Percentiles rank a stretch among this genome's conserved stretches.
phyloP scores from a whole-genome alignment of 2,113 vertebrate species.

The Apeltes quadracus region DNA sequence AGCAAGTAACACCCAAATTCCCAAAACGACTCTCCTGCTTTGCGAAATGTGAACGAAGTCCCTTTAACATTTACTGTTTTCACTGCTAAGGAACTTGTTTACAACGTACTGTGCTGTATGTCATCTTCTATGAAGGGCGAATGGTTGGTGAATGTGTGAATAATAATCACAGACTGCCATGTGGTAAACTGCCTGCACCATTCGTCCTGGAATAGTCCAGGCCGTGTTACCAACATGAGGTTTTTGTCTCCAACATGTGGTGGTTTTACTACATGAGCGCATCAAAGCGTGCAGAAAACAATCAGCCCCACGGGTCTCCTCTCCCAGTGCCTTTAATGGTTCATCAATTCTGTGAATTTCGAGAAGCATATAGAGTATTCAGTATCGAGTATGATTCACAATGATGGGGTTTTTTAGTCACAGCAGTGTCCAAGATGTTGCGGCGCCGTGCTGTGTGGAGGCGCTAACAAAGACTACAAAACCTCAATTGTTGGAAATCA shows the following conservation, averaged over 20 bases:
- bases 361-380: neutral
- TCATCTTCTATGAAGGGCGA: conserved; percentile 25
- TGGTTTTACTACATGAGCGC: conserved; percentile 15
- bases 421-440: conserved; percentile 31
- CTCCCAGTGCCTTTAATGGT: conserved; percentile 6
- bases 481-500: conserved; percentile 58
- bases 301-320: conserved; percentile 59
- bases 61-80: conserved; percentile 85
- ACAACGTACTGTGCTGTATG: conserved; percentile 43
- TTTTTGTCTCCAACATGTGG: conserved; percentile 24
- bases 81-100: conserved; percentile 36
- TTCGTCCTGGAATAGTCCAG: conserved; percentile 38
- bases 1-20: conserved; percentile 64
- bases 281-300: conserved; percentile 18
- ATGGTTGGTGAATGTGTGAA: conserved; percentile 15
- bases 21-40: conserved; percentile 10
- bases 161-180: neutral
- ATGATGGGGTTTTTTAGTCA: conserved; percentile 43
- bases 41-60: conserved; percentile 65
- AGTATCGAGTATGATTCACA: too few species aligned
- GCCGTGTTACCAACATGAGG: conserved; percentile 38
- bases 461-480: conserved; percentile 48
- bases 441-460: conserved; percentile 25
- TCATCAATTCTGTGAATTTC: conserved; percentile 26
- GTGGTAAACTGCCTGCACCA: conserved; percentile 43